phyloP scores from a whole-genome alignment of 2,113 vertebrate genomes.

The Aegithalos caudatus region DNA sequence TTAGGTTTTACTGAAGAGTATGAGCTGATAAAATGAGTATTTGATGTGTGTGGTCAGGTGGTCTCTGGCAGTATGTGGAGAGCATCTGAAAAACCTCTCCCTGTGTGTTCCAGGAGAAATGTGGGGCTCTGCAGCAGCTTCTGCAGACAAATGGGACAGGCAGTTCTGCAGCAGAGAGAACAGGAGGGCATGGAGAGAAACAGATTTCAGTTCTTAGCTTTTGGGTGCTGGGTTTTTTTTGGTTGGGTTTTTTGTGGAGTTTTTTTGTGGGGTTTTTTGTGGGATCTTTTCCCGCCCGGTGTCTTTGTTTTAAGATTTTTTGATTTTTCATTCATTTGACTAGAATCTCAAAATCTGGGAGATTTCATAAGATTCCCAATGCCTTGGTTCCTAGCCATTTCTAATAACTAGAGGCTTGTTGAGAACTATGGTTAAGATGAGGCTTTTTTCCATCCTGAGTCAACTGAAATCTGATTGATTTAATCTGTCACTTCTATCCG shows the following conservation, averaged over 20 bases:
- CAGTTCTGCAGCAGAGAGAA: background rate
- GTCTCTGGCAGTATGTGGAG: background rate
- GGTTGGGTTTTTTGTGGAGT: background rate
- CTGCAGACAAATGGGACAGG: background rate
- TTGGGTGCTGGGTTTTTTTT: background rate
- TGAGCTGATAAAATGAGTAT: background rate
- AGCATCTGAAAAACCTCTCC: background rate
- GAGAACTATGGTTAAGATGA: background rate
- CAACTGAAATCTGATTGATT: background rate
- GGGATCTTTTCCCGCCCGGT: background rate
- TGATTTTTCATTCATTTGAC: background rate
- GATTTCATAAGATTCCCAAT: background rate
- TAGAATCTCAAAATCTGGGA: background rate
- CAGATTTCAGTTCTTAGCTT: background rate
- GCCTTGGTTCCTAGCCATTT: background rate
- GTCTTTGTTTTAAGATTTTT: background rate
- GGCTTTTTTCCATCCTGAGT: background rate
- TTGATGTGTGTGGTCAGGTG: background rate
- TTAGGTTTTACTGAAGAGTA: background rate
- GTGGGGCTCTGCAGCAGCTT: background rate
- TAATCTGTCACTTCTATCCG: background rate
- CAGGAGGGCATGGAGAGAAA: background rate
- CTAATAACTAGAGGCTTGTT: background rate
- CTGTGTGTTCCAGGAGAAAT: fast-evolving
- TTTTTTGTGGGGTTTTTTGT: too few relatives aligned